Evolutionary conservation across 2,888 invertebrate species (phyloP), one percentile per base, ranked within the genome.

Genomic region (Vannuccia rotundouncinata): DNA sequence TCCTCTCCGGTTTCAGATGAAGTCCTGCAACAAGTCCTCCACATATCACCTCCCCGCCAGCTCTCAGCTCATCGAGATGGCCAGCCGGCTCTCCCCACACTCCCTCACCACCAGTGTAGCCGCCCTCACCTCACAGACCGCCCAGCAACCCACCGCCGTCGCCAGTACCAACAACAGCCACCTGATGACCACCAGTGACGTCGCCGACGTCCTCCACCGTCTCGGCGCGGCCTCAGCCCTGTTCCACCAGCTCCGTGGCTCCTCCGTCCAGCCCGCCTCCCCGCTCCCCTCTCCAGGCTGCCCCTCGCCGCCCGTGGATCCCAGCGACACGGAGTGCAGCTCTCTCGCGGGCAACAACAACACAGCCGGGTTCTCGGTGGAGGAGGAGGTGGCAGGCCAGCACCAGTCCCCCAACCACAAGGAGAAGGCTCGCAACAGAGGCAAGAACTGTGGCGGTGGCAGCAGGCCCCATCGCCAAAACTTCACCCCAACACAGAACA

Each of bases 401-500:
- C 13, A 22, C 10, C 2, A 66, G 25, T 66, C 66, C 66, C 25
- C 66, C 66, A n/a, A n/a, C n/a, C n/a, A n/a, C n/a, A n/a, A n/a
- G n/a, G n/a, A n/a, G n/a, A n/a, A n/a, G n/a, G n/a, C n/a, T n/a
- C n/a, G 66, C 2, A 66, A 27, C 22, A 5, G 66, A 2, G 66
- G 66, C 2, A 66, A 66, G 22, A 66, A 66, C 66, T 13, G 66
- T 66, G 66, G 66, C 66, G 66, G 77, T 31, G 77, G 76, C 22
- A 31, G 76, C 13, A 75, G 75, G 30, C 77, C 76, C 2, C 80
- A 80, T 79, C 75, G 80, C 31, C 77, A 80, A 17, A 80, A 80
- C 29, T 80, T 80, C 77, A 80, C 77, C 22, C 80, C 80, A 31
- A 22, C 76, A 2, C 80, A 80, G 30, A 80, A 80, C 75, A 30